Evolutionary conservation across 2,888 invertebrate species (phyloP), one percentile per base, ranked within the genome.

Genomic region (Eucera pruinosa): DNA sequence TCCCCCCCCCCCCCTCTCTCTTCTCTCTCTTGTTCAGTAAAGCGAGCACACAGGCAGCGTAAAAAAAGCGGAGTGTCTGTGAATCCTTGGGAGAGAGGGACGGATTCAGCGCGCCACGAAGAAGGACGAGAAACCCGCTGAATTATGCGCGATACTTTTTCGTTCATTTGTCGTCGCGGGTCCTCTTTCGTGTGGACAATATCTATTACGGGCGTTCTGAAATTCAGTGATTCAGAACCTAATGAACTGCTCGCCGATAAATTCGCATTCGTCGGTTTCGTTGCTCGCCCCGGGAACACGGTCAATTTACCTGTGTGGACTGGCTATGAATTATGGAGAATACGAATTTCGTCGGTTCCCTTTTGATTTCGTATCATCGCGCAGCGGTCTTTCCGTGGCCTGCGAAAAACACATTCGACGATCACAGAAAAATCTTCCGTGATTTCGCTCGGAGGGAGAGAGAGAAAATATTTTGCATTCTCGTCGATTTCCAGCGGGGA

Each of bases 61-160:
- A 36, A 43, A 47, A 36, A 47, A 70, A 64, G 50, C 73, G 43
- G 48, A 30, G 61, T 48, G 74, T 72, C 82, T 58, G 83, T 36
- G 72, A 77, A 69, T 76, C 70, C 70, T 60, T 57, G 6, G 69
- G 69, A 39, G 75, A 33, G 50, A 61, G 70, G 62, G 60, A 73
- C 71, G 73, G 68, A 54, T 55, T 62, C 33, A 36, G 23, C 62
- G 50, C 39, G 54, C 45, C 66, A 68, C 58, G 68, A 73, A 68
- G 69, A 41, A 67, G 62, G 54, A 69, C 58, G 54, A 65, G 69
- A 54, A n/a, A 61, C 55, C 54, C 61, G 68, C 61, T 81, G 81
- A 83, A 83, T 83, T 83, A 83, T 83, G 83, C 81, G 75, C 76
- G 75, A 50, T 58, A 78, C 76, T 81, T 83, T 83, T 83, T 83